phyloP scores from a whole-genome alignment of 1,140 invertebrate species.

The Aradophagus sp. region DNA sequence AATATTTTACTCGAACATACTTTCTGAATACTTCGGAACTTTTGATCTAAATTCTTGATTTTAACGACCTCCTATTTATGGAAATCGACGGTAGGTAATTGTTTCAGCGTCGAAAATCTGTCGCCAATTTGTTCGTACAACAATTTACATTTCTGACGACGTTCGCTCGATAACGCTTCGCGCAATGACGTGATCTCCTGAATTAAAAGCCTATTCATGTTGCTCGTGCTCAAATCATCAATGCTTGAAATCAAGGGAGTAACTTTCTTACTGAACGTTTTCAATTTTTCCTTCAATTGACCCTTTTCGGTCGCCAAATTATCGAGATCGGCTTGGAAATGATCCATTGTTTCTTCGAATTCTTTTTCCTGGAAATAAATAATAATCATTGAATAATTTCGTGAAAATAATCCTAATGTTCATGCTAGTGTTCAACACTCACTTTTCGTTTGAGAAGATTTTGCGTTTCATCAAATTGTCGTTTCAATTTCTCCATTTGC shows the following conservation, averaged over 20 bases:
- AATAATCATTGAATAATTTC: too few species aligned
- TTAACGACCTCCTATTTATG: conserved; percentile 63
- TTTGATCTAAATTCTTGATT: conserved; percentile 71
- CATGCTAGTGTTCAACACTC: not conserved
- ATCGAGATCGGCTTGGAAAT: conserved; percentile 95
- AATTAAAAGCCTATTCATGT: conserved; percentile 77
- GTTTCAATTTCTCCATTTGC: conserved; percentile 85
- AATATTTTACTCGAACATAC: conserved; percentile 47
- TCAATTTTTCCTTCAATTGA: conserved; percentile 93
- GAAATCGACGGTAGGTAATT: conserved; percentile 74
- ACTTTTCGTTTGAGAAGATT: conserved; percentile 81
- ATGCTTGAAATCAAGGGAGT: conserved; percentile 56
- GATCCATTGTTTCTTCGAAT: conserved; percentile 97
- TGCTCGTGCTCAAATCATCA: conserved; percentile 56
- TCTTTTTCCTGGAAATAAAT: conserved; percentile 85
- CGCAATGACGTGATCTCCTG: conserved; percentile 79
- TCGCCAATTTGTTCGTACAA: conserved; percentile 78
- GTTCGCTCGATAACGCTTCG: conserved; percentile 77
- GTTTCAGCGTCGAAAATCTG: conserved; percentile 78
- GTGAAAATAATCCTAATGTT: too few species aligned
- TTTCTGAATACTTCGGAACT: conserved; percentile 64
- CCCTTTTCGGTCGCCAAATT: conserved; percentile 90
- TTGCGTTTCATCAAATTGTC: conserved; percentile 90
- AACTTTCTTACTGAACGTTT: conserved; percentile 81
- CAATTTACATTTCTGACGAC: conserved; percentile 76